Evolutionary conservation across 2,797 vertebrate genomes (phyloP).

Genomic region (Danio choprae): DNA sequence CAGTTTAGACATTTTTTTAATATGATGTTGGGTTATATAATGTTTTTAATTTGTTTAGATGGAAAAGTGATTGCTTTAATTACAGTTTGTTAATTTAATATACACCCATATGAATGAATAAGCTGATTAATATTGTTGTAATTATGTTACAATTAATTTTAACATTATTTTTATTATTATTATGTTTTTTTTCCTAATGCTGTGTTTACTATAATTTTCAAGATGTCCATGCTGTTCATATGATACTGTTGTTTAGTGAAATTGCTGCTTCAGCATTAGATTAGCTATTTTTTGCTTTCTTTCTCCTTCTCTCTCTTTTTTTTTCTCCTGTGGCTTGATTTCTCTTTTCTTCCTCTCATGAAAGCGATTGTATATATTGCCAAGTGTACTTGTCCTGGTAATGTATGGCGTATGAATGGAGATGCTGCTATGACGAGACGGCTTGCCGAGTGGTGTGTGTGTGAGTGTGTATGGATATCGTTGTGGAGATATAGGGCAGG

Average conservation of each 20-base stretch:
- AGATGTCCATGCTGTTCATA: slow-evolving; percentile 14
- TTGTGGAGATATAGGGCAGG: slow-evolving; percentile 49
- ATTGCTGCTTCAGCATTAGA: slow-evolving; percentile 44
- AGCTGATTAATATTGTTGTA: not conserved
- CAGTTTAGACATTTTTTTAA: not conserved
- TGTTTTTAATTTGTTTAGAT: not conserved
- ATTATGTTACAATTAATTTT: not conserved
- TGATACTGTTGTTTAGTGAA: slow-evolving; percentile 38
- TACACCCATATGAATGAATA: no score
- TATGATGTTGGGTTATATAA: not conserved
- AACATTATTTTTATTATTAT: not conserved
- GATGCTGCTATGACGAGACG: slow-evolving; percentile 37
- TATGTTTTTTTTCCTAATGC: not conserved
- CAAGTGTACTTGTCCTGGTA: slow-evolving; percentile 48
- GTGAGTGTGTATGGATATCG: slow-evolving; percentile 43
- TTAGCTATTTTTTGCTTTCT: slow-evolving; percentile 24
- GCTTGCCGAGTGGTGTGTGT: slow-evolving; percentile 21
- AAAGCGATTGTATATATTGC: slow-evolving; percentile 24
- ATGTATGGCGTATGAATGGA: slow-evolving; percentile 29
- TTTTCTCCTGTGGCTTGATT: slow-evolving; percentile 4
- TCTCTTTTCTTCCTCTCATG: slow-evolving; percentile 34
- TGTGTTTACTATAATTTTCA: not conserved
- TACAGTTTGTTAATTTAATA: not conserved
- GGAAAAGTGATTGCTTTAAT: not conserved
- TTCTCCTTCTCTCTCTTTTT: slow-evolving; percentile 38